phyloP scores from a whole-genome alignment of 2,797 vertebrate genomes.

The Pangasius krempfi region DNA sequence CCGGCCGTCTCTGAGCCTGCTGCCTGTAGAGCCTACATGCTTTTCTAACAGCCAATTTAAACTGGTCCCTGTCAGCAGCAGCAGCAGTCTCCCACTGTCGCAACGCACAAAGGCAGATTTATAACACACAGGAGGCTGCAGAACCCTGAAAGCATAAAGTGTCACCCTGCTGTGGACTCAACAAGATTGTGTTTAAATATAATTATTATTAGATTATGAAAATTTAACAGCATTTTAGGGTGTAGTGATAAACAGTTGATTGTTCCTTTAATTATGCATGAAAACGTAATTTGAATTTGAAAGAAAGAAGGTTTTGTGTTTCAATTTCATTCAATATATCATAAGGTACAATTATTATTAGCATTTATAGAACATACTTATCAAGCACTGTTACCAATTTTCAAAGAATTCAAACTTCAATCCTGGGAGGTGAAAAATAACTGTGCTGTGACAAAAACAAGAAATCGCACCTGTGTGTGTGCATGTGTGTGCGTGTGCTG shows the following conservation, averaged over 20 bases:
- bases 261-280: background rate
- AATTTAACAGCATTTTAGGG: background rate
- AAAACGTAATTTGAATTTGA: background rate
- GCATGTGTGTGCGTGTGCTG: background rate
- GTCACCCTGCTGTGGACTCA: conserved; percentile 36
- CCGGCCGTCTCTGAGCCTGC: conserved; percentile 28
- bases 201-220: background rate
- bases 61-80: conserved; percentile 55
- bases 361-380: background rate
- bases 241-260: background rate
- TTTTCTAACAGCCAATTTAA: conserved; percentile 60
- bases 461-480: background rate
- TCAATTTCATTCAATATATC: background rate
- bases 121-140: conserved; percentile 29
- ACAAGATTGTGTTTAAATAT: background rate
- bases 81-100: conserved; percentile 37
- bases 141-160: conserved; percentile 26
- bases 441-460: background rate
- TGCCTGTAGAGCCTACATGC: conserved; percentile 34
- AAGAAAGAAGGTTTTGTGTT: background rate
- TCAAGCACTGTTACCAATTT: background rate
- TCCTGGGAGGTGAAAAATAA: background rate
- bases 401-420: background rate
- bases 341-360: background rate
- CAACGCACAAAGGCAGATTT: conserved; percentile 28